phyloP scores from a whole-genome alignment of 2,797 vertebrate species.

The Xerus rutilus region DNA sequence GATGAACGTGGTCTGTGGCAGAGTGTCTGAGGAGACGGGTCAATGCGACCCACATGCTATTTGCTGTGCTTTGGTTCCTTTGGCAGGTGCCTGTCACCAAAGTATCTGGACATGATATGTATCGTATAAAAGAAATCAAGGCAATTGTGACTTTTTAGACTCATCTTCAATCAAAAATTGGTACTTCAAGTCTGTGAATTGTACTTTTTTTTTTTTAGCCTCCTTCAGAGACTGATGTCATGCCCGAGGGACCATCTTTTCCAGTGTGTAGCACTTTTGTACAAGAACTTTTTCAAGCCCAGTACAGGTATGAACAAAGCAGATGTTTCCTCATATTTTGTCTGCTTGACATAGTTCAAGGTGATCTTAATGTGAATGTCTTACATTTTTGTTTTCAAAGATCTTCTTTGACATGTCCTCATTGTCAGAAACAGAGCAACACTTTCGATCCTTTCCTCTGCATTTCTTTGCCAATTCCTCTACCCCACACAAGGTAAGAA shows the following conservation, averaged over 20 bases:
- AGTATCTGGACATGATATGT: background rate
- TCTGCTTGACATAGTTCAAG: background rate
- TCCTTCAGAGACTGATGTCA: slow-evolving; percentile 93
- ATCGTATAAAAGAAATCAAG: background rate
- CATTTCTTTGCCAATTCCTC: slow-evolving; percentile 98
- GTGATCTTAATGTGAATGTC: slow-evolving; percentile 5
- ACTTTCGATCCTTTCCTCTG: slow-evolving; percentile 99
- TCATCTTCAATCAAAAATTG: background rate
- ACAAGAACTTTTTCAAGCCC: slow-evolving; percentile 99
- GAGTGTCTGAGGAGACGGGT: background rate
- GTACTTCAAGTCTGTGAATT: slow-evolving; percentile 47
- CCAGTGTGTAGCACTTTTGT: slow-evolving; percentile 97
- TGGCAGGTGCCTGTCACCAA: background rate
- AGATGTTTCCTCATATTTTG: background rate
- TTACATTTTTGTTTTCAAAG: slow-evolving; percentile 86
- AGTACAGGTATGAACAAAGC: slow-evolving; percentile 93
- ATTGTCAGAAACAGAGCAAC: slow-evolving; percentile 99
- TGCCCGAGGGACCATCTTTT: slow-evolving; percentile 94
- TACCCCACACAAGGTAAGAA: slow-evolving; percentile 96
- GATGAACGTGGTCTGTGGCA: background rate
- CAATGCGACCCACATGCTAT: background rate
- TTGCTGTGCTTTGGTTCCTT: background rate
- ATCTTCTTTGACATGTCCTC: slow-evolving; percentile 98
- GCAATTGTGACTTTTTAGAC: slow-evolving; percentile 18
- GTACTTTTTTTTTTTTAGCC: slow-evolving; percentile 89